Percentiles rank a stretch among this genome's conserved stretches.
phyloP scores from a whole-genome alignment of 2,797 vertebrate species.

The Danio kyathit region DNA sequence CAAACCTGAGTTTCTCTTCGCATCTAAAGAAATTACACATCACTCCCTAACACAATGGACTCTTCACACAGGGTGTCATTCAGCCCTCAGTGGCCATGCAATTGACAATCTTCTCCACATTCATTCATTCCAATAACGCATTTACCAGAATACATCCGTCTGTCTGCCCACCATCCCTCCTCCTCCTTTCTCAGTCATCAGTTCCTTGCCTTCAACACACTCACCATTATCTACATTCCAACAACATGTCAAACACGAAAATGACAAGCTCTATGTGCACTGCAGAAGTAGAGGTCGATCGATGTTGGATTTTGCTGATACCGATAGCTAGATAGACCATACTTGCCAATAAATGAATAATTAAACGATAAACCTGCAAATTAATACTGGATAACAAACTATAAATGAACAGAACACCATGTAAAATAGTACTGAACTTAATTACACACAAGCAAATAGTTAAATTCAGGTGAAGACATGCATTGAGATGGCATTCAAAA shows the following conservation, averaged over 20 bases:
- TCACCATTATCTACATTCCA: slow-evolving; percentile 56
- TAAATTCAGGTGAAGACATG: too few relatives aligned
- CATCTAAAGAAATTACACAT: slow-evolving; percentile 35
- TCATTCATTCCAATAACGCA: slow-evolving; percentile 39
- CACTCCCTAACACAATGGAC: slow-evolving; percentile 4
- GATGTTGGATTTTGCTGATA: too few relatives aligned
- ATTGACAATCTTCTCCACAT: slow-evolving; percentile 20
- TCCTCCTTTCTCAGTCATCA: slow-evolving; percentile 32
- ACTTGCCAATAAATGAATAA: too few relatives aligned
- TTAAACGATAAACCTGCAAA: too few relatives aligned
- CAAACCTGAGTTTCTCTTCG: slow-evolving; percentile 13
- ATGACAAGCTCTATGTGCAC: slow-evolving; percentile 30
- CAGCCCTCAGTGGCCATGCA: background rate
- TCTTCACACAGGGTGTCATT: slow-evolving; percentile 1
- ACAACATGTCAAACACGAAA: slow-evolving; percentile 43
- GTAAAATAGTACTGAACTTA: too few relatives aligned
- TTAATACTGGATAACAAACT: too few relatives aligned
- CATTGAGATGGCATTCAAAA: too few relatives aligned
- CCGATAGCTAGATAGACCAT: too few relatives aligned
- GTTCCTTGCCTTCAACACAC: slow-evolving; percentile 32
- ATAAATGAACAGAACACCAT: too few relatives aligned
- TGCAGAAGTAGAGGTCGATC: background rate
- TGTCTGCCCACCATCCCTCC: slow-evolving; percentile 16
- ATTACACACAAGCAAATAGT: too few relatives aligned
- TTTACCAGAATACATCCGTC: slow-evolving; percentile 23